Conservation (phyloP, 2,797 vertebrate genomes). For the Lepidocolaptes lacrymiger region DNA sequence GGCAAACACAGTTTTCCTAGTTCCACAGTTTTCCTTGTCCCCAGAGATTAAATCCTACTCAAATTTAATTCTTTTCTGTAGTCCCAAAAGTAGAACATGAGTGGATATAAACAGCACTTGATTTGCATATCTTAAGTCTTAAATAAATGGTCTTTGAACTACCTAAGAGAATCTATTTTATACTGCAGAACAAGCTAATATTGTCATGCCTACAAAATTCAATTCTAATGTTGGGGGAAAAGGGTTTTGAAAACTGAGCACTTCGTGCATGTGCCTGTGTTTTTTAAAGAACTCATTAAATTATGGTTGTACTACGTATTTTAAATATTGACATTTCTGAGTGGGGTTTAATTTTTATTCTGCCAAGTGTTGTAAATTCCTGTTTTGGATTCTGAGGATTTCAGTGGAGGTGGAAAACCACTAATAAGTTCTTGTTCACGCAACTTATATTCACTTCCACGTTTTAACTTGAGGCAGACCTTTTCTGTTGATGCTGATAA, state of each 20-base stretch:
- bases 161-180: background rate
- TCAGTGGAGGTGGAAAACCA: constrained; percentile 56
- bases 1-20: background rate
- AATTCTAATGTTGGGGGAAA: background rate
- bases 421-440: constrained; percentile 50
- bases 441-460: background rate
- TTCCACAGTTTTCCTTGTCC: background rate
- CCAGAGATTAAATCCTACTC: background rate
- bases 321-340: constrained; percentile 67
- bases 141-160: background rate
- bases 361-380: constrained; percentile 52
- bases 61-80: background rate
- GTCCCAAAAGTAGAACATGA: background rate
- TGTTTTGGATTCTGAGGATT: constrained; percentile 55
- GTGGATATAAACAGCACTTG: background rate
- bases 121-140: constrained; percentile 1
- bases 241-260: background rate
- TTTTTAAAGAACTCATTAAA: constrained; percentile 45
- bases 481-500: constrained; percentile 18
- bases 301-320: constrained; percentile 32
- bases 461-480: constrained; percentile 4
- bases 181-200: background rate
- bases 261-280: background rate
- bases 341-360: constrained; percentile 61
- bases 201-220: background rate